phyloP scores from a whole-genome alignment of 2,797 vertebrate species.

The Loriculus beryllinus region DNA sequence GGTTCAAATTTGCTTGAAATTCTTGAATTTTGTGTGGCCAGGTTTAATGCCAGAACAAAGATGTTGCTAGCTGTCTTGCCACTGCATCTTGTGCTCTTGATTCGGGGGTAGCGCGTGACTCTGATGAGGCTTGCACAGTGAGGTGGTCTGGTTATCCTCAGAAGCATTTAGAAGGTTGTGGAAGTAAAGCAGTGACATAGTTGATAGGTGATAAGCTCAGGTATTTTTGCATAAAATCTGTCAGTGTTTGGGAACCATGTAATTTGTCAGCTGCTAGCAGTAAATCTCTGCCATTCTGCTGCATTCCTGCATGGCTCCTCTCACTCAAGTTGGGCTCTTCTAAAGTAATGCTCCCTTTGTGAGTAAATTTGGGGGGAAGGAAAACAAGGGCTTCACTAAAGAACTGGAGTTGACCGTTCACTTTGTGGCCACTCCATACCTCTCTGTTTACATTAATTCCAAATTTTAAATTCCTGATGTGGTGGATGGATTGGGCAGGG shows the following conservation, averaged over 20 bases:
- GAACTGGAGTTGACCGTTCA: not conserved
- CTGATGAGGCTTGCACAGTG: not conserved
- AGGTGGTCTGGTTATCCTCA: not conserved
- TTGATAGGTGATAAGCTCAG: not conserved
- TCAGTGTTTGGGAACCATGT: not conserved
- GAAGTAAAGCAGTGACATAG: not conserved
- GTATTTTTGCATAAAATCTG: not conserved
- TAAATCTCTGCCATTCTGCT: slow-evolving; percentile 5
- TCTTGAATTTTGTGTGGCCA: not conserved
- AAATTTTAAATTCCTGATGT: not conserved
- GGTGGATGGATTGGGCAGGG: not conserved
- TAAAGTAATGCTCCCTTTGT: not conserved
- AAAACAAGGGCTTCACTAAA: not conserved
- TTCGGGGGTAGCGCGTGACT: not conserved
- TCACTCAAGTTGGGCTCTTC: not conserved
- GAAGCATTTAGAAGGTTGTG: not conserved
- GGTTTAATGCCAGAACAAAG: not conserved
- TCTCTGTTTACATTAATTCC: not conserved
- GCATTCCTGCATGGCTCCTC: not conserved
- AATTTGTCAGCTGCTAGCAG: slow-evolving; percentile 6
- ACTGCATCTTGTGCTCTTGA: not conserved
- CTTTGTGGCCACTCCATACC: not conserved
- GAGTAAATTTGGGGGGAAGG: not conserved
- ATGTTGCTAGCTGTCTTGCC: not conserved
- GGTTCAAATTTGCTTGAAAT: not conserved